A percentile compares a stretch with the other conserved stretches of the same genome.
Evolutionary conservation across 2,888 invertebrate species (phyloP).

Genomic region (Holacanthella duospinosa): DNA sequence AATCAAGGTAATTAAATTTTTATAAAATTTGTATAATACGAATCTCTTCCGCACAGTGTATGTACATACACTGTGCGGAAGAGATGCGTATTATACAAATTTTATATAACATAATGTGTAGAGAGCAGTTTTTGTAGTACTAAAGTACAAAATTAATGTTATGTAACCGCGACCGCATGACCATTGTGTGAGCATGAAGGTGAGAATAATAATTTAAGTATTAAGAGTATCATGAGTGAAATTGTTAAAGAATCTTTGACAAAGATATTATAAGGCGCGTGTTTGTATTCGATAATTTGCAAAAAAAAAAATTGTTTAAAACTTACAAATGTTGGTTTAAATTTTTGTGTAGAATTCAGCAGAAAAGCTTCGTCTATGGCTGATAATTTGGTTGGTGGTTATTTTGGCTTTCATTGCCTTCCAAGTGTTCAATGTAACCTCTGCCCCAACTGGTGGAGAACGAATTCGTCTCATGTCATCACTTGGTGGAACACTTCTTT

Average conservation of each 20-base stretch:
- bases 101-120: too few species aligned
- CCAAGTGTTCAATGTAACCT: slow-evolving; percentile 22
- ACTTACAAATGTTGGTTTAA: not conserved
- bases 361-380: slow-evolving; percentile 30
- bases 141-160: too few species aligned
- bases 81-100: too few species aligned
- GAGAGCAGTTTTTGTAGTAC: too few species aligned
- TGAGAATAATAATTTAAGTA: not conserved
- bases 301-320: not conserved
- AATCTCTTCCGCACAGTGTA: too few species aligned
- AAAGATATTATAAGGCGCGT: not conserved
- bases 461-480: not conserved
- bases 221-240: too few species aligned
- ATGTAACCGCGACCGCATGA: too few species aligned
- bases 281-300: not conserved
- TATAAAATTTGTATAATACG: too few species aligned
- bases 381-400: slow-evolving; percentile 24
- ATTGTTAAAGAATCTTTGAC: too few species aligned
- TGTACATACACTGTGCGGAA: too few species aligned
- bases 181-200: too few species aligned
- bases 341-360: slow-evolving; percentile 21
- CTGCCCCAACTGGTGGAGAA: not conserved
- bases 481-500: slow-evolving; percentile 10
- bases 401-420: slow-evolving; percentile 20
- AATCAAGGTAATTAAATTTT: slow-evolving; percentile 17